phyloP scores from a whole-genome alignment of 2,113 vertebrate genomes.

The Athene noctua region DNA sequence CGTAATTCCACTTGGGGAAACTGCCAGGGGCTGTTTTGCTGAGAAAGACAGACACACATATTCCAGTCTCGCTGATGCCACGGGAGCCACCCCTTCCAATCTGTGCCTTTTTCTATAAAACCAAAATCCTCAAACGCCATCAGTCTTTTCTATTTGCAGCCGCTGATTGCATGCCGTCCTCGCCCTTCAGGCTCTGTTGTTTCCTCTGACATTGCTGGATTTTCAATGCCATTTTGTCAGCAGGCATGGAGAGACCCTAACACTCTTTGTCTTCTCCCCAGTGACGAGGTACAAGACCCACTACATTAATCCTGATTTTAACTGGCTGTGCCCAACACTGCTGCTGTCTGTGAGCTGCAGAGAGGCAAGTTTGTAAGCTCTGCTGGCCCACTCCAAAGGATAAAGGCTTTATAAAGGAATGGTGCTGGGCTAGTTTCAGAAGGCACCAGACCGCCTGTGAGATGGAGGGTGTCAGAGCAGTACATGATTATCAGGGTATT shows the following conservation, averaged over 20 bases:
- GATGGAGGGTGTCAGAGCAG: neutral
- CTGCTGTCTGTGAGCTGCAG: neutral
- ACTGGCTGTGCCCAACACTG: neutral
- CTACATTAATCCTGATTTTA: neutral
- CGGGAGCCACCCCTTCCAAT: neutral
- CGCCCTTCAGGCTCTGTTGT: neutral
- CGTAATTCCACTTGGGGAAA: neutral
- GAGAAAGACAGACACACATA: accelerated
- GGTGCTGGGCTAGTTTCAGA: neutral
- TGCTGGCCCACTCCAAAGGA: neutral
- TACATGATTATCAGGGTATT: neutral
- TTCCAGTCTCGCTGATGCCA: neutral
- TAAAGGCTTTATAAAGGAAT: neutral
- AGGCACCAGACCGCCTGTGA: neutral
- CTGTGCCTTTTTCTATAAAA: neutral
- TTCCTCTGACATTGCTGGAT: neutral
- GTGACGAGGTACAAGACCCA: neutral
- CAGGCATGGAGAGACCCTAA: neutral
- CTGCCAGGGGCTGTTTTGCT: neutral
- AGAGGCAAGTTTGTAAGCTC: neutral
- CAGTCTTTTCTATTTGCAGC: neutral
- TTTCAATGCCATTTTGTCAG: neutral
- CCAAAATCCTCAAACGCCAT: neutral
- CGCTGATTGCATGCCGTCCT: accelerated
- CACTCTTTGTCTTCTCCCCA: neutral